Evolutionary conservation across 1,140 invertebrate species (phyloP), one percentile per base, ranked within the genome.

Genomic region (Idris sp.): DNA sequence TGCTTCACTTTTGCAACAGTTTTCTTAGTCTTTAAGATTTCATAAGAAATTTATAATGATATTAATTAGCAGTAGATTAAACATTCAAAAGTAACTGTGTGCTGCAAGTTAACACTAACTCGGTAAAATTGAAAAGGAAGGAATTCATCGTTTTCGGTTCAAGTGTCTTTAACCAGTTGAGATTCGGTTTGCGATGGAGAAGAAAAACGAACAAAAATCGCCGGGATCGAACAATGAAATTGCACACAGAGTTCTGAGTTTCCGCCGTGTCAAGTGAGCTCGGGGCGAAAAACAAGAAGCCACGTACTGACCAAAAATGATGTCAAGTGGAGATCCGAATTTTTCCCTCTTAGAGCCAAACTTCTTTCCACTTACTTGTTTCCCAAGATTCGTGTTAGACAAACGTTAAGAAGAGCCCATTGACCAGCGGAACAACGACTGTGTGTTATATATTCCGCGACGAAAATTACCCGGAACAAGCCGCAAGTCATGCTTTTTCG

Each of bases 91-190:
- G 8, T 13, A 38, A 73, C 41, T 54, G 43, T 31, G 14, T 35
- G 41, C 2, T 2, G 9, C 18, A 56, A 58, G 36, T 26, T 53
- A 4, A 18, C 8, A 18, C 15, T 48, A 53, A 26, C 33, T 68
- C 10, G 44, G 31, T 14, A 38, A 68, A 74, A 74, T 68, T 68
- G 72, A 74, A 74, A 74, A 64, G 36, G 43, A 59, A 48, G 51
- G 69, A 77, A 77, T 73, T 68, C 64, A 77, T 73, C 62, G 69
- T 69, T 73, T 72, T 73, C 44, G 46, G 62, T 59, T 77, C 64
- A 56, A 73, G 46, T 54, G 35, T 46, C 30, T 56, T 69, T 65
- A 51, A n/a, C n/a, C 31, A 9, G 56, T 64, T 44, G 26, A 62
- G 69, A 68, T 73, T 77, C 59, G 6, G 38, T 43, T 43, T n/a